These are phyloP conservation scores for Sarcophaga peregrina DNA, from an alignment of 1,140 invertebrate species.

Conservation along the genomic window DNA sequence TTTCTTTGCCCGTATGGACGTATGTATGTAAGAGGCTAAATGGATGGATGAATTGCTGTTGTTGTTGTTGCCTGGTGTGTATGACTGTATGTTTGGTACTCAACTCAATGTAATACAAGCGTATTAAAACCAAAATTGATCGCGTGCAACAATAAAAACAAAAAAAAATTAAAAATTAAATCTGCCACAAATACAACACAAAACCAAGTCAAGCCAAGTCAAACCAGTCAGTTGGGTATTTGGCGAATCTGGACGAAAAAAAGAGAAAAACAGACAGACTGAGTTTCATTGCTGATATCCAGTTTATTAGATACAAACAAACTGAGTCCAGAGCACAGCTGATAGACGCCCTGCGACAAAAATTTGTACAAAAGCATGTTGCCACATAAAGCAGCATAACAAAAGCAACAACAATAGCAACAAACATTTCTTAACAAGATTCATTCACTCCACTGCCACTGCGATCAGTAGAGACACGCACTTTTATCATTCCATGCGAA, in stretches of 20 bases:
- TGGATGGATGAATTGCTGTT: not conserved
- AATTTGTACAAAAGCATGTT: conserved; percentile 27
- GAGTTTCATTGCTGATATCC: not conserved
- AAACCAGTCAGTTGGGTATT: conserved; percentile 8
- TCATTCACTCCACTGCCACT: not conserved
- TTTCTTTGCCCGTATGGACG: not conserved
- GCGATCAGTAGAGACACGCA: not conserved
- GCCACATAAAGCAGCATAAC: not conserved
- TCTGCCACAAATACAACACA: no score
- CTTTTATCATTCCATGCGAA: not conserved
- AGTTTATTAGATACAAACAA: conserved; percentile 1
- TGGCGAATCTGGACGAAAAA: not conserved
- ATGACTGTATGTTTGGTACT: no score
- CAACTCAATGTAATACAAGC: not conserved
- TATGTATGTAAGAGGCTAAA: not conserved
- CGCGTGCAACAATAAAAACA: conserved; percentile 2
- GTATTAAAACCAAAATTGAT: conserved; percentile 13
- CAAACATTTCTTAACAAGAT: no score
- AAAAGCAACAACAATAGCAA: no score
- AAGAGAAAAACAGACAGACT: not conserved
- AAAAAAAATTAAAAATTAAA: not conserved
- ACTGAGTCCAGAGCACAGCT: not conserved
- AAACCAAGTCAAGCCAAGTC: not conserved
- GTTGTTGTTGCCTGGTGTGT: no score
- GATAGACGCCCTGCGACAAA: conserved; percentile 19